A percentile compares a stretch with the other conserved stretches of the same genome.
Evolutionary conservation across 1,140 invertebrate genomes (phyloP).

Genomic region (Globodera ellingtonae): DNA sequence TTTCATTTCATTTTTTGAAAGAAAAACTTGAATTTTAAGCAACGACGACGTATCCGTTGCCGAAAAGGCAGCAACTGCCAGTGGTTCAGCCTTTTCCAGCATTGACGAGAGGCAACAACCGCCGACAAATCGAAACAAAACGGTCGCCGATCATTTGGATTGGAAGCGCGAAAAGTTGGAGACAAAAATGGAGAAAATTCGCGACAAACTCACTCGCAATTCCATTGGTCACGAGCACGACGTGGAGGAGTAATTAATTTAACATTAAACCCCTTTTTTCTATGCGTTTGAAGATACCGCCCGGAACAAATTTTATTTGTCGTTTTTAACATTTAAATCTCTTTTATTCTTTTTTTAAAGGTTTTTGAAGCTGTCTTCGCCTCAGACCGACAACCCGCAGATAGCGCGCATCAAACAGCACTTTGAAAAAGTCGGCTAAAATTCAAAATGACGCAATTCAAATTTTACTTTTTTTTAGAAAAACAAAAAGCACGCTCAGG

Average conservation of each 20-base stretch:
- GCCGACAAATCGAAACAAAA: no score
- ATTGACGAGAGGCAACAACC: no score
- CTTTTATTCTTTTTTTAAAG: background rate
- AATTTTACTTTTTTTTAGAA: slow-evolving; percentile 24
- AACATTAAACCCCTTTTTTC: background rate
- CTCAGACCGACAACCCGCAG: slow-evolving; percentile 49
- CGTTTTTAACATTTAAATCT: slow-evolving; percentile 9
- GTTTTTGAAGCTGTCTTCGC: slow-evolving; percentile 20
- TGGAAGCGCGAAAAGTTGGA: slow-evolving; percentile 35
- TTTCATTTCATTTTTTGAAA: no score
- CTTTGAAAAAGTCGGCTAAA: slow-evolving; percentile 35
- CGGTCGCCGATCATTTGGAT: no score
- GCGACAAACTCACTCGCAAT: slow-evolving; percentile 54
- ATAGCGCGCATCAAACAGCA: slow-evolving; percentile 52
- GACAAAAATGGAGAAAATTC: slow-evolving; percentile 53
- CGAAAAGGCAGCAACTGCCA: no score
- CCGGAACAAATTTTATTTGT: background rate
- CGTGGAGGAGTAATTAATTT: slow-evolving; percentile 43
- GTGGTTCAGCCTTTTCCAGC: no score
- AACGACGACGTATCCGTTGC: no score
- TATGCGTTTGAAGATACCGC: no score
- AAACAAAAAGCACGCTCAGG: slow-evolving; percentile 56
- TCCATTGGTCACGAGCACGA: slow-evolving; percentile 54
- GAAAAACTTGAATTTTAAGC: no score
- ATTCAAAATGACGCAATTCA: no score